Conservation (phyloP, 2,113 vertebrate genomes). For the Gracilinanus agilis region DNA sequence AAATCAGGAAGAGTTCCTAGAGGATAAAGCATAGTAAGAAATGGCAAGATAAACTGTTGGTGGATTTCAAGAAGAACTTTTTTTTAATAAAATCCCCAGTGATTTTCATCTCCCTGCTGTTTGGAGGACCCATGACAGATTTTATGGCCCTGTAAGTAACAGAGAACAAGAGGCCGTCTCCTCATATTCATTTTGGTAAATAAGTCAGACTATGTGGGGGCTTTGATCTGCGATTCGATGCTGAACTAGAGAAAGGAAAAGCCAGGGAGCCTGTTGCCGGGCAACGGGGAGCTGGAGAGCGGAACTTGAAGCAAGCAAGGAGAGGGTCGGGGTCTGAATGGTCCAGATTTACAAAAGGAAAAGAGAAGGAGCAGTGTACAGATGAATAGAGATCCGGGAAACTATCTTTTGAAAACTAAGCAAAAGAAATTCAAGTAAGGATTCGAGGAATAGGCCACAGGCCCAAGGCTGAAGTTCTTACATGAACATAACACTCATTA, state of each 20-base stretch:
- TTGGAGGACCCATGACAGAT: constrained; percentile 60
- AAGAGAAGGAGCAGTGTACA: constrained; percentile 60
- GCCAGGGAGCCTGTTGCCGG: constrained; percentile 83
- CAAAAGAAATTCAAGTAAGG: constrained; percentile 35
- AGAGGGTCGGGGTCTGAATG: constrained; percentile 66
- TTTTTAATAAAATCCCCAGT: background rate
- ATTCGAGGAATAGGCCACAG: constrained; percentile 64
- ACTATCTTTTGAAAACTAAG: constrained; percentile 70
- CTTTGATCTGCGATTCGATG: constrained; percentile 81
- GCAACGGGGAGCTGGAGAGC: constrained; percentile 78
- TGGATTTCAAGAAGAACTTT: constrained; percentile 46
- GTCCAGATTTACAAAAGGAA: constrained; percentile 78
- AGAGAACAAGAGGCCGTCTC: constrained; percentile 65
- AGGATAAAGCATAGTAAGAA: constrained; percentile 29
- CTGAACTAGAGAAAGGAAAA: constrained; percentile 77
- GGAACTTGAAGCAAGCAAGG: constrained; percentile 73
- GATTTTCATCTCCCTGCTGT: constrained; percentile 51
- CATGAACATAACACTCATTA: background rate
- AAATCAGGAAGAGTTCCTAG: constrained; percentile 48
- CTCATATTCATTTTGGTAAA: constrained; percentile 80
- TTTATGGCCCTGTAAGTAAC: constrained; percentile 45
- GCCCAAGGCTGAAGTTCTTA: constrained; percentile 39
- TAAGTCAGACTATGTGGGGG: constrained; percentile 80
- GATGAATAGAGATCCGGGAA: constrained; percentile 71
- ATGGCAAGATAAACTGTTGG: constrained; percentile 33